A percentile compares a stretch with the other conserved stretches of the same genome.
Evolutionary conservation across 2,888 invertebrate species (phyloP).

Genomic region (Esperia sulphurella): DNA sequence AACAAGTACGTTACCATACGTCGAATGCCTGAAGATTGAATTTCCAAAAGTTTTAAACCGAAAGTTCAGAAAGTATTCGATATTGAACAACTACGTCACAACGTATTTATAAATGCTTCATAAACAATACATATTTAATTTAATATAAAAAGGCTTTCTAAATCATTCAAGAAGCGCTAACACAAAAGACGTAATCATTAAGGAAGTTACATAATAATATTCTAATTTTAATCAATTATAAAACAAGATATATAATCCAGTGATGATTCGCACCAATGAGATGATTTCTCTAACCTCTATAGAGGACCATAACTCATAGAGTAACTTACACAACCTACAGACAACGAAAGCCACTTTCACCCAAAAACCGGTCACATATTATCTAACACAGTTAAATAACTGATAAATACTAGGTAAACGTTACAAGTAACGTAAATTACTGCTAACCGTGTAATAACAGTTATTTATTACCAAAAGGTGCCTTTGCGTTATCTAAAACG

Average conservation of each 20-base stretch:
- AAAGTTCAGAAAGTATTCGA: no score
- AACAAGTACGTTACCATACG: no score
- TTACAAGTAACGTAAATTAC: conserved; percentile 5
- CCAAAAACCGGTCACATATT: conserved; percentile 2
- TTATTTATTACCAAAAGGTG: not conserved
- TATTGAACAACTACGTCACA: no score
- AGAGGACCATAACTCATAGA: not conserved
- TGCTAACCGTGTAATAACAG: conserved; percentile 2
- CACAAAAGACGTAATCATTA: not conserved
- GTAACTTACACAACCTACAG: not conserved
- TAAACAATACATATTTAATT: no score
- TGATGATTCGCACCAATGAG: no score
- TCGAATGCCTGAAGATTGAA: no score
- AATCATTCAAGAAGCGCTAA: no score
- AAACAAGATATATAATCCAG: not conserved
- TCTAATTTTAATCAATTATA: not conserved
- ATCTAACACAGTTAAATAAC: conserved; percentile 1
- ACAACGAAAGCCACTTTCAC: conserved; percentile 2
- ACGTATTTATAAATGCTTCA: no score
- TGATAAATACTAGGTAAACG: conserved; percentile 3
- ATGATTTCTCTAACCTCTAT: not conserved
- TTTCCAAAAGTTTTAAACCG: no score
- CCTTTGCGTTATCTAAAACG: conserved; percentile 1
- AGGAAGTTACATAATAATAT: not conserved
- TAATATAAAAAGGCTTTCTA: no score